phyloP scores from a whole-genome alignment of 2,113 vertebrate genomes.

The Cyprinodon tularosa region DNA sequence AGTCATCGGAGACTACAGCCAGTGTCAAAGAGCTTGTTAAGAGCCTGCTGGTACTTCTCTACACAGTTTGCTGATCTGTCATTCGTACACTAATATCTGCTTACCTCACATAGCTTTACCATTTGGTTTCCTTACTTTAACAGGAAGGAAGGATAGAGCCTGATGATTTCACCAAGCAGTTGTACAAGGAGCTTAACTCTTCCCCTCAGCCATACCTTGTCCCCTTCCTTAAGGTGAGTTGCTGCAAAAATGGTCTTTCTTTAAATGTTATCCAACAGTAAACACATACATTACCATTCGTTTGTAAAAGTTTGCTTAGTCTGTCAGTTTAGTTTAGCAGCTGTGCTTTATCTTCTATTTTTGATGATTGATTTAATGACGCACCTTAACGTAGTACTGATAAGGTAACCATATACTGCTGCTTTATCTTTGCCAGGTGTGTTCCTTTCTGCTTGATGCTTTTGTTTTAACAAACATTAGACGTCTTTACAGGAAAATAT shows the following conservation, averaged over 20 bases:
- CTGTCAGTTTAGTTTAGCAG: too few relatives aligned
- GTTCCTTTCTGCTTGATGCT: too few relatives aligned
- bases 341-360: too few relatives aligned
- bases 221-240: slow-evolving; percentile 95
- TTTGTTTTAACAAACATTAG: too few relatives aligned
- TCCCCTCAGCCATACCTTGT: slow-evolving; percentile 97
- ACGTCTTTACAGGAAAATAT: not conserved
- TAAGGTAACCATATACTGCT: too few relatives aligned
- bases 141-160: slow-evolving; percentile 94
- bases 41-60: slow-evolving; percentile 85
- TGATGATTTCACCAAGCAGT: slow-evolving; percentile 91
- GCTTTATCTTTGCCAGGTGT: too few relatives aligned
- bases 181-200: slow-evolving; percentile 93
- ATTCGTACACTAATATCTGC: not conserved
- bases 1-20: slow-evolving; percentile 90
- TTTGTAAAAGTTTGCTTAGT: too few relatives aligned
- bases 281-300: too few relatives aligned
- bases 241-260: not conserved
- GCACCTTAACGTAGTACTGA: too few relatives aligned
- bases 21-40: slow-evolving; percentile 95
- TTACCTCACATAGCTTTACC: not conserved
- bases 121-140: slow-evolving; percentile 8
- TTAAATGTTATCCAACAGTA: too few relatives aligned
- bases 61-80: not conserved
- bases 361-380: too few relatives aligned